Conservation (phyloP, 2,797 vertebrate species). For the Melanotaenia maccullochi region DNA sequence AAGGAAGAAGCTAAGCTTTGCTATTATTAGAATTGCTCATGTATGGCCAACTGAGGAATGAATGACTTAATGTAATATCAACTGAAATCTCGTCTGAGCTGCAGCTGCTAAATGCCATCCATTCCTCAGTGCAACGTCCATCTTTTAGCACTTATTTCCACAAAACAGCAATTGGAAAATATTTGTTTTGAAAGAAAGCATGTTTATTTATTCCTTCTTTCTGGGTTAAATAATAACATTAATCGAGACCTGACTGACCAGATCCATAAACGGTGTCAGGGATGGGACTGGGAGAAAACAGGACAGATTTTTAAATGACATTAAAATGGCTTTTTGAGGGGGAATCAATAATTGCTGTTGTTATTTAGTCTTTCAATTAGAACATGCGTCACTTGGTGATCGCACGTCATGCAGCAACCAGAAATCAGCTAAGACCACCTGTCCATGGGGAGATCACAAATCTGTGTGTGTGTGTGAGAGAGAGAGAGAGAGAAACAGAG, state of each 20-base stretch:
- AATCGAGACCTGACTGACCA: conserved; percentile 16
- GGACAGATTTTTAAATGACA: conserved; percentile 11
- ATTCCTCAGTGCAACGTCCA: conserved; percentile 1
- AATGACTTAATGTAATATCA: conserved; percentile 8
- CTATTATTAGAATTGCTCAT: conserved; percentile 17
- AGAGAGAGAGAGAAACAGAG: not conserved
- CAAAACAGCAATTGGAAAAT: conserved; percentile 4
- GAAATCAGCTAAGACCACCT: conserved; percentile 48
- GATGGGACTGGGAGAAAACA: not conserved
- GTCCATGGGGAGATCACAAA: conserved; percentile 28
- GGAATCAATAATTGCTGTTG: conserved; percentile 34
- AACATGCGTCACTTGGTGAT: conserved; percentile 27
- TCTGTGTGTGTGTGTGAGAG: not conserved
- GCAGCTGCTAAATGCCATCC: not conserved
- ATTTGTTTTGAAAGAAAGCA: conserved; percentile 11
- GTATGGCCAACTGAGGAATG: not conserved
- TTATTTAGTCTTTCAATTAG: conserved; percentile 17
- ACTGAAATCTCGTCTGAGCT: conserved; percentile 6
- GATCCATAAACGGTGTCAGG: conserved; percentile 24
- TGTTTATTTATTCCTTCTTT: not conserved
- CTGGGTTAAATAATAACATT: not conserved
- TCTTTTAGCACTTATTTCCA: conserved; percentile 9
- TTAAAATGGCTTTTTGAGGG: conserved; percentile 34
- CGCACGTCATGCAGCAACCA: conserved; percentile 10
- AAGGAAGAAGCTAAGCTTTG: conserved; percentile 18